Evolutionary conservation across 2,888 invertebrate species (phyloP), one percentile per base, ranked within the genome.

Genomic region (Eugnorisma glareosa): DNA sequence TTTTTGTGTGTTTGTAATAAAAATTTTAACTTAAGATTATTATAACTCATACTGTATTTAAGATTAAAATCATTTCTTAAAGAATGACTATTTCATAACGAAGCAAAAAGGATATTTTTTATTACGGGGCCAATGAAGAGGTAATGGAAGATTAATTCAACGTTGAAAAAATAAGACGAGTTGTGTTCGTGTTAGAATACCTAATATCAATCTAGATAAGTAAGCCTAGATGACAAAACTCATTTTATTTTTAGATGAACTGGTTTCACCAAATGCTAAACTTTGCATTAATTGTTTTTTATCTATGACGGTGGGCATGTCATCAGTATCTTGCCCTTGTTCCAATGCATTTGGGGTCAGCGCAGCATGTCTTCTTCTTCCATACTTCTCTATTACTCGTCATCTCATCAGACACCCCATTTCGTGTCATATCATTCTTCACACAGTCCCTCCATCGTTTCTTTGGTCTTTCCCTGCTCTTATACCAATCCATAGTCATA

Each of bases 161-260:
- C 15, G 28, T 40, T 43, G 11, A 13, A 8, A 24, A n/a, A 70
- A 37, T 61, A 43, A 70, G 54, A 63, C 28, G 24, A 21, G 24
- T 11, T 31, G 7, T 61, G 8, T 0, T 45, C 1, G 10, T 18
- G 18, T 37, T 31, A n/a, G 6, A 31, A 68, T 45, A n/a, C n/a
- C n/a, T n/a, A 48, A 40, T 54, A 45, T 18, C 0, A 28, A 59
- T 2, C 2, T 57, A 10, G 18, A 0, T 10, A 57, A 2, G 10
- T 18, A 40, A 67, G 21, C 11, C 21, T 35, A 51, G 18, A 37
- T n/a, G n/a, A 31, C 8, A 54, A 45, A 57, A 64, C 21, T 5
- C 10, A 13, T 45, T 37, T 73, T 54, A 79, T 63, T 54, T 81
- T 37, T 82, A 67, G 37, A 75, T 6, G 54, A 54, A 79, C 79